These are phyloP conservation scores for Arge pagana DNA, from an alignment of 2,888 invertebrate species.

Conservation along the genomic window DNA sequence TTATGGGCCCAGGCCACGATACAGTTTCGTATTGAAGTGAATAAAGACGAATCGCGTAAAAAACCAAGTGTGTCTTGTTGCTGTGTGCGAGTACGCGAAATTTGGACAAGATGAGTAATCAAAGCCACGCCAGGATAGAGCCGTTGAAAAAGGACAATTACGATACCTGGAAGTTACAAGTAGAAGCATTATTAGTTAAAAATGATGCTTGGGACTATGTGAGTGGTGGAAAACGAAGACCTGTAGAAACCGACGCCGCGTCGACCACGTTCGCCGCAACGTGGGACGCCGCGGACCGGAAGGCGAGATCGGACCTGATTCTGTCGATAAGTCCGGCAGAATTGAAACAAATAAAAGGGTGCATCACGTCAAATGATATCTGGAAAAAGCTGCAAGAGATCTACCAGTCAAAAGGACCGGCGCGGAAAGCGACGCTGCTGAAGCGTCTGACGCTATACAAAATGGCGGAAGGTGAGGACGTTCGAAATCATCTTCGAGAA, in stretches of 20 bases:
- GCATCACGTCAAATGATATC: slow-evolving; percentile 27
- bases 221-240: slow-evolving; percentile 5
- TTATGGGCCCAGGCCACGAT: too few relatives aligned
- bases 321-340: slow-evolving; percentile 22
- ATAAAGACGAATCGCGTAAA: too few relatives aligned
- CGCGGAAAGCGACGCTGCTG: slow-evolving; percentile 28
- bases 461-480: slow-evolving; percentile 23
- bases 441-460: slow-evolving; percentile 25
- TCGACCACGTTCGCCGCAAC: too few relatives aligned
- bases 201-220: slow-evolving; percentile 25
- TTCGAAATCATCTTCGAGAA: slow-evolving; percentile 21
- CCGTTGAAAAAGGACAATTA: too few relatives aligned
- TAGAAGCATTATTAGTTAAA: slow-evolving; percentile 22
- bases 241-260: neutral
- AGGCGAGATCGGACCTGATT: slow-evolving; percentile 25
- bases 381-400: slow-evolving; percentile 28
- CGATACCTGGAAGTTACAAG: too few relatives aligned
- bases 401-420: slow-evolving; percentile 28
- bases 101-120: too few relatives aligned
- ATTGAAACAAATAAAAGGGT: slow-evolving; percentile 24
- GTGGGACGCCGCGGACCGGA: slow-evolving; percentile 1
- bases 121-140: too few relatives aligned
- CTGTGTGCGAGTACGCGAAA: too few relatives aligned
- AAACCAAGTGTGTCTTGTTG: too few relatives aligned
- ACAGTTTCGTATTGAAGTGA: too few relatives aligned